Conservation (phyloP, 2,797 vertebrate species). For the Peromyscus melanophrys region DNA sequence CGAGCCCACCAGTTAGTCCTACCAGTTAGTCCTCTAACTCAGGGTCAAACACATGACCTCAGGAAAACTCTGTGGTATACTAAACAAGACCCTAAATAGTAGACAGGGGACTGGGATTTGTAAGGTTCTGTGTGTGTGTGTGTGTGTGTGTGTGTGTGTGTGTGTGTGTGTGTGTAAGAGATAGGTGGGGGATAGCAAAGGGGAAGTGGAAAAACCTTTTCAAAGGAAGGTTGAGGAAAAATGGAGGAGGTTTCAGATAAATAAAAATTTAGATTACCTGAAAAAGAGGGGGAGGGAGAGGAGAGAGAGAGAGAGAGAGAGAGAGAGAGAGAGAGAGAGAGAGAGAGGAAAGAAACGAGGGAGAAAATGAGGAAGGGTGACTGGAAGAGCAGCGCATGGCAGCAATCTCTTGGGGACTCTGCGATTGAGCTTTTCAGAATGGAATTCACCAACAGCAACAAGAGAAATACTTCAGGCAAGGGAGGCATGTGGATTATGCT, state of each 20-base stretch:
- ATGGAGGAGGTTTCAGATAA: neutral
- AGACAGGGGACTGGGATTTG: neutral
- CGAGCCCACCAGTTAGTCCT: neutral
- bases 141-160: neutral
- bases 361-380: neutral
- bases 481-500: neutral
- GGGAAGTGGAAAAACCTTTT: neutral
- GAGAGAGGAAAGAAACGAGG: neutral
- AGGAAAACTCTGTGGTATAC: neutral
- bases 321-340: no score
- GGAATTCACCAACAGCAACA: neutral
- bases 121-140: neutral
- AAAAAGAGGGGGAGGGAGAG: neutral
- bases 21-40: neutral
- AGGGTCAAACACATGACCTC: neutral
- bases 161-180: neutral
- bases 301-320: no score
- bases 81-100: neutral
- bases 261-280: neutral
- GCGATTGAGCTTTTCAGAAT: neutral
- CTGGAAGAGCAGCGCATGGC: fast-evolving
- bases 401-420: neutral
- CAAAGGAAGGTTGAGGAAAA: neutral
- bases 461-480: neutral
- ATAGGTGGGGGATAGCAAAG: neutral